phyloP scores from a whole-genome alignment of 2,797 vertebrate genomes.

The Esox lucius region DNA sequence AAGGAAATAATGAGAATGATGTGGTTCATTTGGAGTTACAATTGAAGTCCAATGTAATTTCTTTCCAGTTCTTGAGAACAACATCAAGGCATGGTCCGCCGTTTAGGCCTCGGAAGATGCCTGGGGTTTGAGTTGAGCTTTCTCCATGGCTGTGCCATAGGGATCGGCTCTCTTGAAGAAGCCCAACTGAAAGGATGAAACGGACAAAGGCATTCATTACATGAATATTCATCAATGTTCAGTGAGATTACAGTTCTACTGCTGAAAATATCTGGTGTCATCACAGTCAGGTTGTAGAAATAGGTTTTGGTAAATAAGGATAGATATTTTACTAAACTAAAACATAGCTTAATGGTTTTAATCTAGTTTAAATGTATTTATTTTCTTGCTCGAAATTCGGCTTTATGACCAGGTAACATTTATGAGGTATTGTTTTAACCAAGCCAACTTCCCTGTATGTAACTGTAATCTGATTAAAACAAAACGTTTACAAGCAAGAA shows the following conservation, averaged over 20 bases:
- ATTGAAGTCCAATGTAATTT: conserved; percentile 17
- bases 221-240: background rate
- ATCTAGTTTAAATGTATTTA: no score
- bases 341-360: no score
- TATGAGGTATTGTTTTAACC: no score
- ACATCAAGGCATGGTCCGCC: conserved; percentile 31
- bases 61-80: conserved; percentile 51
- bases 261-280: no score
- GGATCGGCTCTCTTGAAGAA: conserved; percentile 90
- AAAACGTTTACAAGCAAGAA: background rate
- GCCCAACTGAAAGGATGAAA: conserved; percentile 75
- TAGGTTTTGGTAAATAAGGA: no score
- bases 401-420: no score
- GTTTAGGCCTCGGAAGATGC: conserved; percentile 85
- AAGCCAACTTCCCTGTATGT: no score
- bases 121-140: conserved; percentile 90
- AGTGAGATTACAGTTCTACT: background rate
- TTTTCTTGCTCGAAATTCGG: no score
- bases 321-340: no score
- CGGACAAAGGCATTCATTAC: background rate
- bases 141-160: conserved; percentile 90
- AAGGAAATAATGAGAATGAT: conserved; percentile 28
- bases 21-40: conserved; percentile 16
- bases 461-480: background rate
- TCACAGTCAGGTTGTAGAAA: background rate